Conservation (phyloP, 2,113 vertebrate genomes). For the Silurus meridionalis region DNA sequence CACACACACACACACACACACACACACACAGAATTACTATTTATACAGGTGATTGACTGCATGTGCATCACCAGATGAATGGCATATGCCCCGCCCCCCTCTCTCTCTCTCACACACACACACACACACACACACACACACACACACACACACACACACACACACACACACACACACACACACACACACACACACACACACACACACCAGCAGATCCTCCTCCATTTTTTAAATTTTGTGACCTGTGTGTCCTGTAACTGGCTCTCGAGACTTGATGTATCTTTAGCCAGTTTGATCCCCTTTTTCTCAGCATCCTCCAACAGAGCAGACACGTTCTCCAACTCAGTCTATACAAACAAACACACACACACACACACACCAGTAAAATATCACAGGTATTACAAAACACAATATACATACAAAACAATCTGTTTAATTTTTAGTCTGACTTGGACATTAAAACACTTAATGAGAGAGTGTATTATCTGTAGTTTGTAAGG, state of each 20-base stretch:
- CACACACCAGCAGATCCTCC: no score
- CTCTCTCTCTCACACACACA: background rate
- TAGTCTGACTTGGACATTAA: background rate
- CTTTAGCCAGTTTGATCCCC: slow-evolving; percentile 91
- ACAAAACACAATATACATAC: background rate
- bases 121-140: no score
- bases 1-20: slow-evolving; percentile 40
- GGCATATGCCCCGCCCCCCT: background rate
- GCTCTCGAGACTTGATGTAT: slow-evolving; percentile 85
- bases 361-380: background rate
- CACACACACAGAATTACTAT: no score
- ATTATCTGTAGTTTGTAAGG: background rate
- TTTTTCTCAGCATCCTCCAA: slow-evolving; percentile 96
- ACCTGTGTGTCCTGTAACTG: slow-evolving; percentile 96
- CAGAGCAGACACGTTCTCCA: slow-evolving; percentile 87
- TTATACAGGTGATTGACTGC: background rate
- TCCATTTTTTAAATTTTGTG: no score
- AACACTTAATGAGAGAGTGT: background rate
- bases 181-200: background rate
- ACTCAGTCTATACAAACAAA: slow-evolving; percentile 76
- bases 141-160: no score
- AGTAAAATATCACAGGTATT: background rate
- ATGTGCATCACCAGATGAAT: background rate
- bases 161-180: slow-evolving; percentile 15
- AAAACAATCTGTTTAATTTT: background rate